Conservation (phyloP, 2,888 invertebrate genomes). For the Metellina segmentata region DNA sequence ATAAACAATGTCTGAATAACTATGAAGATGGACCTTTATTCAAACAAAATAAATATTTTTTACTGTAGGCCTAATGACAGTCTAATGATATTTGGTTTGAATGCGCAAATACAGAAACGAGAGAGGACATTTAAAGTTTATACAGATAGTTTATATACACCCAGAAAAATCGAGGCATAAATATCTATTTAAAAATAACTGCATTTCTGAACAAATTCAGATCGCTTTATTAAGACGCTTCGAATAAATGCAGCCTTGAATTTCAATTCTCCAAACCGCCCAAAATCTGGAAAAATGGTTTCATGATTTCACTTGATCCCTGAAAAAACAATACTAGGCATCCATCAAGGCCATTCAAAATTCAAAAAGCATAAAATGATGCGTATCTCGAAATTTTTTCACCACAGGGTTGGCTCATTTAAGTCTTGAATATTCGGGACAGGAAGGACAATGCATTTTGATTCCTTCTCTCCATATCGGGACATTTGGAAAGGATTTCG, state of each 20-base stretch:
- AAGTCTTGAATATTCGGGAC: constrained; percentile 29
- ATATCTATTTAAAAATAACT: too few relatives aligned
- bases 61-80: too few relatives aligned
- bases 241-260: background rate
- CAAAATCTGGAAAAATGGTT: background rate
- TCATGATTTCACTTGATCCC: constrained; percentile 23
- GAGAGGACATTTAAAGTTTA: too few relatives aligned
- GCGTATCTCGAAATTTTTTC: background rate
- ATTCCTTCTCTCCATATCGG: background rate
- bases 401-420: background rate
- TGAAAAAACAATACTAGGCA: background rate
- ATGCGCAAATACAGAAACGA: too few relatives aligned
- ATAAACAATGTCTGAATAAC: too few relatives aligned
- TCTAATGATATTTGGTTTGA: too few relatives aligned
- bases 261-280: background rate
- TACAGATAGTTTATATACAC: too few relatives aligned
- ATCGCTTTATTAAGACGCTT: too few relatives aligned
- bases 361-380: background rate
- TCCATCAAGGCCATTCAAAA: background rate
- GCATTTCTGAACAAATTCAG: too few relatives aligned
- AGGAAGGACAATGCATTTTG: constrained; percentile 33
- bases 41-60: too few relatives aligned
- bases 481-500: constrained; percentile 30
- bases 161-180: too few relatives aligned
- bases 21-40: too few relatives aligned